These are phyloP conservation scores for Pipistrellus pipistrellus DNA, from an alignment of 2,797 vertebrate genomes.

Conservation along the genomic window DNA sequence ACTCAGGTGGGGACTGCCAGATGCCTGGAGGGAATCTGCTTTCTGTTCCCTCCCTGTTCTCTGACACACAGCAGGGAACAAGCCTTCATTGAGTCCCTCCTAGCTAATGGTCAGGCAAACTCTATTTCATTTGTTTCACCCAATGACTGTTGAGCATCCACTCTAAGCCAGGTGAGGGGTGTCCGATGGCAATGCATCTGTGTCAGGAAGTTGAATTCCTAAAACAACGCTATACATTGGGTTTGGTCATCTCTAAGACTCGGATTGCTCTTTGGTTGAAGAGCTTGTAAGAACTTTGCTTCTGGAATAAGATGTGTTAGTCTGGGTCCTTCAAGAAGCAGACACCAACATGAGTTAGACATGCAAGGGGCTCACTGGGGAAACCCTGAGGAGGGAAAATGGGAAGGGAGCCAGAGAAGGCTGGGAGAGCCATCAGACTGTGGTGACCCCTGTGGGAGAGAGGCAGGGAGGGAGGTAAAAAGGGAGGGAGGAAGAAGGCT, in stretches of 20 bases:
- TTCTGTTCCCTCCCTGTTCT: neutral
- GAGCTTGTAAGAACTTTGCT: neutral
- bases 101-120: neutral
- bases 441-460: neutral
- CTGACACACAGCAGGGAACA: constrained; percentile 7
- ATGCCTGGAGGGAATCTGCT: neutral
- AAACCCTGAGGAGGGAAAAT: neutral
- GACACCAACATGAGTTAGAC: neutral
- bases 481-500: neutral
- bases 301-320: neutral
- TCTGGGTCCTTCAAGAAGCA: neutral
- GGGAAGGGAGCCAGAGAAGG: neutral
- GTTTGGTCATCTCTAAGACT: neutral
- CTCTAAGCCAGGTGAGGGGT: neutral
- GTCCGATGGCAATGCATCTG: neutral
- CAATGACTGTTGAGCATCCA: neutral
- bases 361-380: neutral
- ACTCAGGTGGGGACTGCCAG: neutral
- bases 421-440: neutral
- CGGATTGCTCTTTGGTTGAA: neutral
- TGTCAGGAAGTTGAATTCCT: neutral
- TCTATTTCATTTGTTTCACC: constrained; percentile 14
- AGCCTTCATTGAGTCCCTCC: neutral
- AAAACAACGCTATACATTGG: neutral
- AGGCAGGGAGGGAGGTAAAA: no score